A percentile compares a stretch with the other conserved stretches of the same genome.
Conservation (phyloP, 2,797 vertebrate species). For the Hylomyscus alleni region DNA sequence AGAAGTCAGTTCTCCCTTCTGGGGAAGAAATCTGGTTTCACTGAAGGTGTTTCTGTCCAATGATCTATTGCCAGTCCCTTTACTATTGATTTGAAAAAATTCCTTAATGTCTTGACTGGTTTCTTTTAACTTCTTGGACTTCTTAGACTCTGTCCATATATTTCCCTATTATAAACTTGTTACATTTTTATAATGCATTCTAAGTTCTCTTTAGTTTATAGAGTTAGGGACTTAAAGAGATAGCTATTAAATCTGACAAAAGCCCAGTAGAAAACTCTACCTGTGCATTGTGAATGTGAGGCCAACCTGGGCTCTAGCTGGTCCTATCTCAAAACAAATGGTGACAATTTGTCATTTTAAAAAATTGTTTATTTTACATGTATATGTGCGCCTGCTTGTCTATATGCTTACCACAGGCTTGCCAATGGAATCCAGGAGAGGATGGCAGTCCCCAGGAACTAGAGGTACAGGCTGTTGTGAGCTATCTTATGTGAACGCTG, state of each 20-base stretch:
- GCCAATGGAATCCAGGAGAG: not conserved
- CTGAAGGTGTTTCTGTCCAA: no score
- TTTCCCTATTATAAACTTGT: slow-evolving; percentile 46
- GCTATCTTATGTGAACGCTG: not conserved
- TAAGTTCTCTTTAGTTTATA: slow-evolving; percentile 62
- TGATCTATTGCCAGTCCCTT: not conserved
- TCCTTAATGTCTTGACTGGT: slow-evolving; percentile 45
- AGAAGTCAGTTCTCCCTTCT: not conserved
- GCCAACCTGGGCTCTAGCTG: no score
- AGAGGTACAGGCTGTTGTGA: not conserved
- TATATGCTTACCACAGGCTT: not conserved
- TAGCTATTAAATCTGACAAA: slow-evolving; percentile 46
- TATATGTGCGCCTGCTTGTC: not conserved
- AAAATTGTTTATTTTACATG: not conserved
- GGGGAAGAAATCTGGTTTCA: not conserved
- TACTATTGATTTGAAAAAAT: not conserved
- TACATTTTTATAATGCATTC: slow-evolving; percentile 11
- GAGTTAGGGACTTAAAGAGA: slow-evolving; percentile 49
- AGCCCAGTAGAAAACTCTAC: not conserved
- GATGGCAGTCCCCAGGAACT: not conserved
- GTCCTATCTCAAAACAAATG: not conserved
- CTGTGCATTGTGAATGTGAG: not conserved
- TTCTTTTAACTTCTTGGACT: slow-evolving; percentile 57
- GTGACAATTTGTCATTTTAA: not conserved
- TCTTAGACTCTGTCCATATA: not conserved